These are phyloP conservation scores for Crenichthys baileyi DNA, from an alignment of 2,797 vertebrate species.

Conservation along the genomic window DNA sequence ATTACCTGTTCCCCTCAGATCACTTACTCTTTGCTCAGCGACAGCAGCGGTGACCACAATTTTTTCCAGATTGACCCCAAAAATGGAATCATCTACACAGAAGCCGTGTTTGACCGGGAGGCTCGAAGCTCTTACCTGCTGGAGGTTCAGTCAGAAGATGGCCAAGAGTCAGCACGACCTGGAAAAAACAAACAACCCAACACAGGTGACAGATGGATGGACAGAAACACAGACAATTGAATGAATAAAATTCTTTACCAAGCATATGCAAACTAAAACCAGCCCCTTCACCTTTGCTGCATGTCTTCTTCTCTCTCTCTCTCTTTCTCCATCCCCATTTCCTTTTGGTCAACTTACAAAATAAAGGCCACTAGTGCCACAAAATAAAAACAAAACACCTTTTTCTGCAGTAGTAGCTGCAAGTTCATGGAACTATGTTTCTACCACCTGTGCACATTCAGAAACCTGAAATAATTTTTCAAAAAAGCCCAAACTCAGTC, in stretches of 20 bases:
- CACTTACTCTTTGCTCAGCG: slow-evolving; percentile 87
- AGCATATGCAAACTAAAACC: neutral
- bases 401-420: neutral
- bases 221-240: neutral
- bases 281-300: too few species aligned
- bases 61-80: slow-evolving; percentile 84
- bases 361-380: too few species aligned
- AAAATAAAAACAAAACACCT: too few species aligned
- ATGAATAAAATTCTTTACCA: neutral
- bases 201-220: slow-evolving; percentile 46
- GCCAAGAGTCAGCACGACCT: slow-evolving; percentile 88
- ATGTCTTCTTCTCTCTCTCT: too few species aligned
- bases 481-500: neutral
- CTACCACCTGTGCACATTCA: neutral
- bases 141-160: slow-evolving; percentile 89
- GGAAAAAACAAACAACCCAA: slow-evolving; percentile 89
- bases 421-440: neutral
- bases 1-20: slow-evolving; percentile 77
- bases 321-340: too few species aligned
- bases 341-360: too few species aligned
- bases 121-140: slow-evolving; percentile 88
- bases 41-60: slow-evolving; percentile 87
- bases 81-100: slow-evolving; percentile 86
- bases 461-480: neutral
- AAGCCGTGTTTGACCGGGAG: slow-evolving; percentile 90